Base-by-base conservation (phyloP, 2,888 invertebrate species). In the Latrodectus hesperus region DNA sequence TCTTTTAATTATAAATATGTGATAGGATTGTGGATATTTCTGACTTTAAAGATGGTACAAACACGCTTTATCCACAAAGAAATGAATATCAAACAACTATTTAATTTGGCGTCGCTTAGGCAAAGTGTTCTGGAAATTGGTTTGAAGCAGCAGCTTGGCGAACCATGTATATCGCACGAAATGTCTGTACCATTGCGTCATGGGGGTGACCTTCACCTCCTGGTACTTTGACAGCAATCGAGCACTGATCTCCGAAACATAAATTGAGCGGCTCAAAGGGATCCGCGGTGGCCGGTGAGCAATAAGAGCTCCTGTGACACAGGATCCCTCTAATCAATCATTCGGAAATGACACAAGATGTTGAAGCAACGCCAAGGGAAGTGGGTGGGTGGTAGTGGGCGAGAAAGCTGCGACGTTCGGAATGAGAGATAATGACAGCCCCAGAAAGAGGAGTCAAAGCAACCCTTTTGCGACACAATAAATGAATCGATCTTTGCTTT, bases 341-440 rank as follows among this genome's bases (percentile, higher is more conserved):
- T 80, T 77, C 64, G 77, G 55, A 72, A 87, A 76, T 77, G 75
- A 77, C 76, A 80, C 81, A 77, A 87, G 84, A 71, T 49, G 73
- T 71, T 52, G 74, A 49, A 65, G 26, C 16, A 26, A 26, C 11
- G 67, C 10, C 17, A 26, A 38, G 71, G 71, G 64, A 38, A 26
- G 52, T 49, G 70, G 85, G 67, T 22, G 64, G 5, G 14, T 65
- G 65, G 52, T 49, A 51, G 22, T 14, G 26, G 71, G 64, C 71
- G 76, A 72, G 60, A 60, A 60, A 60, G 60, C 60, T n/a, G n/a
- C 10, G 60, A n/a, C 70, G 38, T 60, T 14, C 76, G 60, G 65
- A 77, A 77, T 82, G 68, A 76, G 83, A 88, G 87, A 88, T 88
- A 88, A 88, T 88, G 87, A 75, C 78, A 71, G 70, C 26, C 55